These are phyloP conservation scores for Yasuhikotakia modesta DNA, from an alignment of 2,797 vertebrate genomes.

Conservation along the genomic window DNA sequence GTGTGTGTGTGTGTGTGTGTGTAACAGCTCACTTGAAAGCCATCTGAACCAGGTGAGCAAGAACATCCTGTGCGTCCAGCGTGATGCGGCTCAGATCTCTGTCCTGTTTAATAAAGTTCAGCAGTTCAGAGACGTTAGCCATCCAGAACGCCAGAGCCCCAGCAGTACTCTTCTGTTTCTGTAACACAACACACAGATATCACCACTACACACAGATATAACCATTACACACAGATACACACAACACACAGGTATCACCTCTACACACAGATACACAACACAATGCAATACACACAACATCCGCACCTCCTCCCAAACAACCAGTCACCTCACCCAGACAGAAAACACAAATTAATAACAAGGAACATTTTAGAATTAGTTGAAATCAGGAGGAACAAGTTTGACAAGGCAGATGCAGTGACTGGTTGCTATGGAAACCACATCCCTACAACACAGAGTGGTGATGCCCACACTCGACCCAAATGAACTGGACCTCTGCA, in stretches of 20 bases:
- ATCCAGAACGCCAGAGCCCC: constrained; percentile 99
- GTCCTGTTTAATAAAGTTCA: constrained; percentile 98
- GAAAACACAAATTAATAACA: constrained; percentile 6
- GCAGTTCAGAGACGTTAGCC: constrained; percentile 96
- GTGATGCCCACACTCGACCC: constrained; percentile 49
- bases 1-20: not conserved
- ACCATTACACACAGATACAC: constrained; percentile 46
- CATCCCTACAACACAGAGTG: constrained; percentile 63
- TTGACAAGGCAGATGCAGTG: constrained; percentile 31
- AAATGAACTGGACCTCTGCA: constrained; percentile 61
- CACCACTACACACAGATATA: constrained; percentile 47
- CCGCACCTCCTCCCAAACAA: constrained; percentile 73
- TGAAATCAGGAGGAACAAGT: not conserved
- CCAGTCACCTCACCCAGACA: constrained; percentile 73
- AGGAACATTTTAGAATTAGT: constrained; percentile 15
- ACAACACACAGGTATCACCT: not conserved
- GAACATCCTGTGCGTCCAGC: constrained; percentile 92
- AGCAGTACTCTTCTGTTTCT: constrained; percentile 99
- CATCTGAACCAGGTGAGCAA: constrained; percentile 97
- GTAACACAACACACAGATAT: constrained; percentile 60
- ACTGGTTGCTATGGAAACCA: constrained; percentile 58
- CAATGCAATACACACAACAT: constrained; percentile 23
- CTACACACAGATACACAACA: constrained; percentile 51
- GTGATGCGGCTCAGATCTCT: constrained; percentile 91
- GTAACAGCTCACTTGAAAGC: constrained; percentile 92